Percentiles rank a stretch among this genome's conserved stretches.
Conservation (phyloP, 2,797 vertebrate species). For the Tenualosa ilisha region DNA sequence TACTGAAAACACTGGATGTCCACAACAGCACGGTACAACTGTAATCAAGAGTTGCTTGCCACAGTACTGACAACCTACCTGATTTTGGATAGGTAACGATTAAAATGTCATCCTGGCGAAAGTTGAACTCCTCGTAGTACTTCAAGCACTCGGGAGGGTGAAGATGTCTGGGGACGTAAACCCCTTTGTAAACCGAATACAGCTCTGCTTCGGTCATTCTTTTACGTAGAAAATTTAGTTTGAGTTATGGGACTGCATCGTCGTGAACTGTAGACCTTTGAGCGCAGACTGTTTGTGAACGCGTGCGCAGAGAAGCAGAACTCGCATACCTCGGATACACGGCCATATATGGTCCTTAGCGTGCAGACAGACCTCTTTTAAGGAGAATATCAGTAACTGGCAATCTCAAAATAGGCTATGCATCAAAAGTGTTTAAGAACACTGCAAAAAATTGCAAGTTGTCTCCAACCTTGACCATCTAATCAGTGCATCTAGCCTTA, state of each 20-base stretch:
- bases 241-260: no score
- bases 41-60: background rate
- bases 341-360: background rate
- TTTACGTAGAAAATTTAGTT: no score
- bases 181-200: constrained; percentile 63
- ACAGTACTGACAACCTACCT: constrained; percentile 54
- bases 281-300: background rate
- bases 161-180: constrained; percentile 41
- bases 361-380: no score
- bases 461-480: no score
- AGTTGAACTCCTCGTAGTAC: constrained; percentile 65
- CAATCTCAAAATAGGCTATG: no score
- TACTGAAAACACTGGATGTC: background rate
- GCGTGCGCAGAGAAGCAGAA: background rate
- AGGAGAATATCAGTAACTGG: no score
- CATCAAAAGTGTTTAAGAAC: no score
- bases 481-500: no score
- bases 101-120: constrained; percentile 67
- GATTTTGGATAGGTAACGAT: constrained; percentile 74
- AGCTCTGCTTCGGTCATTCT: constrained; percentile 68
- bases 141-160: constrained; percentile 59
- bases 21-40: no score
- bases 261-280: no score
- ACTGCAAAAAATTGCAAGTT: no score
- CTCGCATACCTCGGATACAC: background rate